These are phyloP conservation scores for Magallana angulata DNA, from an alignment of 1,140 invertebrate species.

Conservation along the genomic window DNA sequence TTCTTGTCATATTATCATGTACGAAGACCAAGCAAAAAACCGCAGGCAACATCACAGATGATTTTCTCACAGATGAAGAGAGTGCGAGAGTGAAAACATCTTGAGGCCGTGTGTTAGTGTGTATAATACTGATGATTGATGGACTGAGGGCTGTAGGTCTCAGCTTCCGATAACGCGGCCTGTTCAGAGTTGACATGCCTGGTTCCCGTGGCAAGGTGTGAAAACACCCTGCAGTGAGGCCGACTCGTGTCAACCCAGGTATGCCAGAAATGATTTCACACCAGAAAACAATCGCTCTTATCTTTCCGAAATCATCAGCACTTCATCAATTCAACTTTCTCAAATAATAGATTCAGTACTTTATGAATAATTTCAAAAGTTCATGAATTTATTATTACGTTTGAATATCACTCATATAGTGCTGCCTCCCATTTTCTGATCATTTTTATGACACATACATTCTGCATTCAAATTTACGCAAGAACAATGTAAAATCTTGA, in stretches of 20 bases:
- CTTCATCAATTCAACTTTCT: constrained; percentile 24
- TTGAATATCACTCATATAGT: constrained; percentile 8
- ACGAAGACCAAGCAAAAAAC: background rate
- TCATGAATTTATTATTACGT: constrained; percentile 28
- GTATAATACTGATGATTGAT: background rate
- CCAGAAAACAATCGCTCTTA: constrained; percentile 25
- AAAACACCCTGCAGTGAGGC: constrained; percentile 17
- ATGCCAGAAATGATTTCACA: constrained; percentile 5
- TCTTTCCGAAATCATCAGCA: constrained; percentile 19
- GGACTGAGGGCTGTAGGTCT: constrained; percentile 11
- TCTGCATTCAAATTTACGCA: constrained; percentile 19
- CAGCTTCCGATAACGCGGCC: constrained; percentile 1
- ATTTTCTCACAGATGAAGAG: constrained; percentile 3
- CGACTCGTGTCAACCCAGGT: constrained; percentile 4
- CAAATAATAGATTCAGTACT: constrained; percentile 34
- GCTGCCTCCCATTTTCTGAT: constrained; percentile 19
- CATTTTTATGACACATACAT: constrained; percentile 13
- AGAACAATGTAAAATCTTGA: constrained; percentile 21
- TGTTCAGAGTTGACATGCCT: background rate
- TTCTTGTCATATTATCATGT: constrained; percentile 8
- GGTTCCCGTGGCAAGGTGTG: background rate
- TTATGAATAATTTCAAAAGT: constrained; percentile 38
- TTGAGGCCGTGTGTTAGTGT: background rate
- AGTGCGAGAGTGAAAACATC: background rate
- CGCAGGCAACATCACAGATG: background rate